Evolutionary conservation across 2,113 vertebrate species (phyloP), one percentile per base, ranked within the genome.

Genomic region (Limnothrissa miodon): DNA sequence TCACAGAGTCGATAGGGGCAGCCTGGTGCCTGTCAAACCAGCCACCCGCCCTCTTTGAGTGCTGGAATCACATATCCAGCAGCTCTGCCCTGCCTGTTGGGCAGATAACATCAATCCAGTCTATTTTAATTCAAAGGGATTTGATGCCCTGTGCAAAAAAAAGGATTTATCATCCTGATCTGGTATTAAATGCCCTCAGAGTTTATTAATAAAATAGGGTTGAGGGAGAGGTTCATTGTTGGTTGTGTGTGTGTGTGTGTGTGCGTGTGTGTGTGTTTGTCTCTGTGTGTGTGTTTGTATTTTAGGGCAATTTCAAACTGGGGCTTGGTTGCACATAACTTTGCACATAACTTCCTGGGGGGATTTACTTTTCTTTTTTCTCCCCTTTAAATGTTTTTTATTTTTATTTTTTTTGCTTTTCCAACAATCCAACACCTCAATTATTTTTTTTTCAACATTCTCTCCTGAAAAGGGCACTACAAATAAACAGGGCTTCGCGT

Each of bases 41-140:
- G 36, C 25, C 62, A 70, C 29, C 29, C 62, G 10, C 29, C 62
- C 62, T 9, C 7, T 9, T 8, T 5, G 29, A 70, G 29, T 33
- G 29, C 11, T 70, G 29, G 25, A 29, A 70, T 70, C 62, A 36
- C 62, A 33, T 70, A 70, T 70, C 62, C 62, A 11, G 29, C 62
- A 13, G 62, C 62, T 10, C 11, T 33, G 62, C 62, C 25, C 4
- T 33, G 62, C 13, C 33, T 29, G 9, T 29, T 36, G 9, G 0
- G 10, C 62, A 5, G 84, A 93, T 88, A 85, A 90, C 82, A 85
- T 87, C 90, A 88, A 87, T 88, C 86, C 85, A 44, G 78, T 91
- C 87, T 84, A 90, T 92, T 90, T 90, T 80, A 79, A 91, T 92
- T 92, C 87, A 53, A 45, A 81, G 78, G 91, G 92, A 90, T 91